Evolutionary conservation across 2,888 invertebrate species (phyloP), one percentile per base, ranked within the genome.

Genomic region (Hipparchia semele): DNA sequence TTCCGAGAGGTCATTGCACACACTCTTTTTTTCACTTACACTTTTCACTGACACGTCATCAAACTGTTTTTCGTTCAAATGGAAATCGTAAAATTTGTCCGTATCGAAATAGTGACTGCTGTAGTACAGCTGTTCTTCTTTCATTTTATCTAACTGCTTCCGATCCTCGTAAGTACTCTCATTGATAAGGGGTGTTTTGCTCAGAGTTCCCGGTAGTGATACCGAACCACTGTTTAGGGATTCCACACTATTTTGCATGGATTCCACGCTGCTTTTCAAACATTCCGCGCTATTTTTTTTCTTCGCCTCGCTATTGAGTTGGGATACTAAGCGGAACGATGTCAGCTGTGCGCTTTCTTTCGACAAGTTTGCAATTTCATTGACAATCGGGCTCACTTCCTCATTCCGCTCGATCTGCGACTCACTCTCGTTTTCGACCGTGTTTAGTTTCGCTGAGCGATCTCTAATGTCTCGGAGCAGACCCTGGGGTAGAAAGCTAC

Each of bases 31-130:
- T 83, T 87, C 89, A 91, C 87, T 91, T 80, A 86, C 94, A 91
- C 90, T 91, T 87, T 87, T 93, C 84, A 89, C 87, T 74, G 87
- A 79, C 75, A 82, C 83, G 78, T 92, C 90, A 78, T 95, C 95
- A 78, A 94, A 93, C 78, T 94, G 92, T 86, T 95, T 95, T 84
- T 98, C 98, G 84, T 97, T 96, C 77, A 98, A 91, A 90, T 98
- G 97, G 85, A 98, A 98, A 86, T 96, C 96, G 86, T 97, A 97
- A 88, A 95, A 97, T 88, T 96, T 96, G 90, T 97, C 97, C 81
- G 96, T 95, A 84, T 97, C 96, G 84, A 96, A 97, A 80, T 95
- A 92, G 85, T 94, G 95, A 80, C 93, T 94, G 79, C 94, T 94
- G 80, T 92, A 93, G 75, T 90, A 89, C 79, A 90, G 85, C 79